Conservation (phyloP, 2,797 vertebrate species). For the Phrynocephalus forsythii region DNA sequence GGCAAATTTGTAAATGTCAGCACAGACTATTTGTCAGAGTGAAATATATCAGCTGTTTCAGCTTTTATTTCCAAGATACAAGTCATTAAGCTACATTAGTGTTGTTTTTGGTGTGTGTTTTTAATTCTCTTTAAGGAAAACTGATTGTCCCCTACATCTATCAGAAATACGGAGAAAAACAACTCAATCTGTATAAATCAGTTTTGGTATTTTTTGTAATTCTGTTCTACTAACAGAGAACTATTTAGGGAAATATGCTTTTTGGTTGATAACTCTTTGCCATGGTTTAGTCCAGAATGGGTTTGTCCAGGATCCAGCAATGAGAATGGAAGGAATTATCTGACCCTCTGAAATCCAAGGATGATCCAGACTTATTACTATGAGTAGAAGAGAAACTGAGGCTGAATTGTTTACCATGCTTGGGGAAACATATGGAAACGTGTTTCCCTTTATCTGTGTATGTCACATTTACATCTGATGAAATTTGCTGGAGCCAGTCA, state of each 20-base stretch:
- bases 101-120: neutral
- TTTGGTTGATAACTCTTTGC: neutral
- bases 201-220: constrained; percentile 36
- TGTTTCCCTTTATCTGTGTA: neutral
- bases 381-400: neutral
- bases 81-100: constrained; percentile 43
- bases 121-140: constrained; percentile 25
- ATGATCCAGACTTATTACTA: no score
- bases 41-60: constrained; percentile 59
- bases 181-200: constrained; percentile 7
- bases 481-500: constrained; percentile 6
- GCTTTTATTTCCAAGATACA: constrained; percentile 51
- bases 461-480: neutral
- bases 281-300: constrained; percentile 24
- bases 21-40: constrained; percentile 62
- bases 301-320: neutral
- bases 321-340: neutral
- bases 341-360: neutral
- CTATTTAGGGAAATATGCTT: constrained; percentile 18
- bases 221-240: constrained; percentile 24
- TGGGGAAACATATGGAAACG: neutral
- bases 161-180: constrained; percentile 10
- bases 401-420: neutral
- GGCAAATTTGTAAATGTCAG: constrained; percentile 66
- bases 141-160: constrained; percentile 17